These are phyloP conservation scores for Ametastegia equiseti DNA, from an alignment of 2,888 invertebrate genomes.

Conservation along the genomic window DNA sequence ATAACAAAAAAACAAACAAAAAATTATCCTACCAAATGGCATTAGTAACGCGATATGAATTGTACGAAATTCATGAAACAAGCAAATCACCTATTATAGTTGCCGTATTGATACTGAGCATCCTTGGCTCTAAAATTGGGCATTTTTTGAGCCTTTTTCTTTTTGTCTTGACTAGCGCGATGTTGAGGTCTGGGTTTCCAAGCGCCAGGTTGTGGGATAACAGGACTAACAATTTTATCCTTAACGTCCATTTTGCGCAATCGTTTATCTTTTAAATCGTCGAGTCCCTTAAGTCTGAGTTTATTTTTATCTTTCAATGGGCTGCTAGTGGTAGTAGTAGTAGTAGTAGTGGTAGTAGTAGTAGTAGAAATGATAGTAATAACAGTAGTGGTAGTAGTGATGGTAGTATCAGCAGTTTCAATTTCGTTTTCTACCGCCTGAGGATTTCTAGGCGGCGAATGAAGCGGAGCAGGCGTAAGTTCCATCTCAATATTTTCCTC, in stretches of 20 bases:
- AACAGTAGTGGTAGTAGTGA: background rate
- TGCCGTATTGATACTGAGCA: slow-evolving; percentile 93
- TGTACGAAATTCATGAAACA: too few relatives aligned
- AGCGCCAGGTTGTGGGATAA: slow-evolving; percentile 92
- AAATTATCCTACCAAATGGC: too few relatives aligned
- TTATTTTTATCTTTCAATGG: slow-evolving; percentile 68
- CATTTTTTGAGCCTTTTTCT: slow-evolving; percentile 76
- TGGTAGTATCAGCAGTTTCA: too few relatives aligned
- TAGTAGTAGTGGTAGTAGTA: background rate
- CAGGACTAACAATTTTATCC: slow-evolving; percentile 95
- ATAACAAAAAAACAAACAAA: too few relatives aligned
- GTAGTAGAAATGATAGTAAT: background rate
- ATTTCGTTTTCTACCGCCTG: too few relatives aligned
- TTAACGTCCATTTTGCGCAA: slow-evolving; percentile 84
- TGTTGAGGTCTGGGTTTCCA: slow-evolving; percentile 82
- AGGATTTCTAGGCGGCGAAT: slow-evolving; percentile 51
- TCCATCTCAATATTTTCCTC: slow-evolving; percentile 49
- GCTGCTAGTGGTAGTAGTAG: slow-evolving; percentile 38
- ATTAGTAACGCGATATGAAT: too few relatives aligned
- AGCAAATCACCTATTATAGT: slow-evolving; percentile 87
- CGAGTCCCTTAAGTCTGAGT: slow-evolving; percentile 69
- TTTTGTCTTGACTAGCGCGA: slow-evolving; percentile 75
- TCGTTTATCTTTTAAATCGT: slow-evolving; percentile 71
- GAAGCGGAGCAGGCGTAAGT: slow-evolving; percentile 43
- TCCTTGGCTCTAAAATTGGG: slow-evolving; percentile 87